phyloP scores from a whole-genome alignment of 2,797 vertebrate species.

The Rhadinocentrus ornatus region DNA sequence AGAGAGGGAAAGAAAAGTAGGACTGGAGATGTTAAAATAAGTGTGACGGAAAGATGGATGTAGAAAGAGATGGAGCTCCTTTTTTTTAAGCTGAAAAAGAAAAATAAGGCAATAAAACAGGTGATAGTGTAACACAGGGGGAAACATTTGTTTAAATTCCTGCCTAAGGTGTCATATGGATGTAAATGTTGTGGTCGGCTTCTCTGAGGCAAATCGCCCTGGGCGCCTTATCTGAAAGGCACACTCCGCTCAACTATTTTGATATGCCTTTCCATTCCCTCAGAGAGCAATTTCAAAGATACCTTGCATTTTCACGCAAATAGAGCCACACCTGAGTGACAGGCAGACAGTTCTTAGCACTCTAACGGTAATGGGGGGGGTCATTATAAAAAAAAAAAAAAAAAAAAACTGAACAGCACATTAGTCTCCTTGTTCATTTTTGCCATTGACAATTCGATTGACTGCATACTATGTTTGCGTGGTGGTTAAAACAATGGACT shows the following conservation, averaged over 20 bases:
- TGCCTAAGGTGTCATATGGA: slow-evolving; percentile 63
- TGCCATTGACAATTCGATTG: slow-evolving; percentile 27
- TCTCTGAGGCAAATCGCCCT: slow-evolving; percentile 50
- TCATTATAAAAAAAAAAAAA: neutral
- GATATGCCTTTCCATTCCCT: slow-evolving; percentile 66
- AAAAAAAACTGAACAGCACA: neutral
- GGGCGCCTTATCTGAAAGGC: slow-evolving; percentile 68
- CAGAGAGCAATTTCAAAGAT: slow-evolving; percentile 68
- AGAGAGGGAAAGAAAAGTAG: slow-evolving; percentile 29
- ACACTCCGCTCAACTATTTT: slow-evolving; percentile 65
- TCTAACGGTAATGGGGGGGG: slow-evolving; percentile 15
- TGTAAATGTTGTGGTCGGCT: slow-evolving; percentile 73
- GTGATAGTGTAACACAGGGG: slow-evolving; percentile 40
- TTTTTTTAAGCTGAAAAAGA: slow-evolving; percentile 33
- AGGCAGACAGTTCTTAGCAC: slow-evolving; percentile 47
- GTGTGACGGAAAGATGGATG: slow-evolving; percentile 55
- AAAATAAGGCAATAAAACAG: slow-evolving; percentile 43
- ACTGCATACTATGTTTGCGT: neutral
- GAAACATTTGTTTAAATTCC: slow-evolving; percentile 74
- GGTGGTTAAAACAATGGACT: slow-evolving; percentile 60
- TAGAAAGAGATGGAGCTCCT: slow-evolving; percentile 25
- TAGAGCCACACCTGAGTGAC: slow-evolving; percentile 65
- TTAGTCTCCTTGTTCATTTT: slow-evolving; percentile 44
- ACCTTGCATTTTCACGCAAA: slow-evolving; percentile 54
- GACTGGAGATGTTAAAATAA: slow-evolving; percentile 61